Percentiles rank a stretch among this genome's conserved stretches.
phyloP scores from a whole-genome alignment of 2,797 vertebrate species.

The Decapterus maruadsi region DNA sequence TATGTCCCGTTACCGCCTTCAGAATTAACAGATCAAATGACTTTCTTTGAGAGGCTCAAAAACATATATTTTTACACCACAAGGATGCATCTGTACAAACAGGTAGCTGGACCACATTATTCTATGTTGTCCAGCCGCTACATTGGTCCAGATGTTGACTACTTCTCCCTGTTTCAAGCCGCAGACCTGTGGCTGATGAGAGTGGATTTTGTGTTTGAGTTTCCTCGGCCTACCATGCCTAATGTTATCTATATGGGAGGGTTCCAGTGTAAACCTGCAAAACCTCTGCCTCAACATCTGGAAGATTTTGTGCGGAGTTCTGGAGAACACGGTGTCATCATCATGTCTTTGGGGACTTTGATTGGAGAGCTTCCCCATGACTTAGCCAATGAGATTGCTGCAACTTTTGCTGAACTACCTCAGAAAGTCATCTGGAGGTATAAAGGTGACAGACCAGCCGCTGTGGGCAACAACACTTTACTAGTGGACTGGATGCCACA shows the following conservation, averaged over 20 bases:
- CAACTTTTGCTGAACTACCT: constrained; percentile 79
- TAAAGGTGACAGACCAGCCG: constrained; percentile 70
- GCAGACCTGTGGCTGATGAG: constrained; percentile 87
- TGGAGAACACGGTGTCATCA: constrained; percentile 81
- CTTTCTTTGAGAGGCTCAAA: constrained; percentile 54
- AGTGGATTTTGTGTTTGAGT: constrained; percentile 87
- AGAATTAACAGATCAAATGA: constrained; percentile 61
- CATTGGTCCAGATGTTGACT: constrained; percentile 61
- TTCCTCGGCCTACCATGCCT: constrained; percentile 86
- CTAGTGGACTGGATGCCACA: constrained; percentile 84
- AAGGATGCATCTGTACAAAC: constrained; percentile 64
- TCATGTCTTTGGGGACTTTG: constrained; percentile 86
- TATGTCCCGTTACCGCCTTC: constrained; percentile 62
- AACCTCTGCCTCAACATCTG: constrained; percentile 77
- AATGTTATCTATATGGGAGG: constrained; percentile 85
- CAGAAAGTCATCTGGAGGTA: constrained; percentile 86
- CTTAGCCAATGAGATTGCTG: constrained; percentile 75
- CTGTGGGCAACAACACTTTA: constrained; percentile 82
- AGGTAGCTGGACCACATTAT: constrained; percentile 56
- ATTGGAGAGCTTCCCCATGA: constrained; percentile 72
- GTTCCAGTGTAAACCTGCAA: constrained; percentile 83
- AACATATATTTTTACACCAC: constrained; percentile 56
- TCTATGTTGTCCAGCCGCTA: constrained; percentile 39
- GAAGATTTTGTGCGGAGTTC: constrained; percentile 83
- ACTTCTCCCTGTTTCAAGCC: constrained; percentile 68